These are phyloP conservation scores for Pyrgilauda ruficollis DNA, from an alignment of 2,113 vertebrate genomes.

Conservation along the genomic window DNA sequence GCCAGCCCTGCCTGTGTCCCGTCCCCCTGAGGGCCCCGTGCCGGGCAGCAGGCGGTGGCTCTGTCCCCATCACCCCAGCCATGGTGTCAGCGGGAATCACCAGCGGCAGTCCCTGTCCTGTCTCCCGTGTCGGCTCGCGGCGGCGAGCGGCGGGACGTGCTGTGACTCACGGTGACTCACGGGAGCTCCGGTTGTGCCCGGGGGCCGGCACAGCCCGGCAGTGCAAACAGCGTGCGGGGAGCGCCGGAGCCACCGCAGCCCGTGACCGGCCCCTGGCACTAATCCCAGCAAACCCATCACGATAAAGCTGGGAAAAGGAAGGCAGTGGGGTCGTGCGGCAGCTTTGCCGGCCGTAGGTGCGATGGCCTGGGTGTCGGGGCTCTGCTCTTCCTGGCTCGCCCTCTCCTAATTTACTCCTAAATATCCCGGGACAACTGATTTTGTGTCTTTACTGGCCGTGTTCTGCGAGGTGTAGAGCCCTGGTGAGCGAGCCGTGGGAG, in stretches of 20 bases:
- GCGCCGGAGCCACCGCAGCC: neutral
- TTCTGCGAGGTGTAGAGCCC: neutral
- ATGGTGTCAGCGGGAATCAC: fast-evolving
- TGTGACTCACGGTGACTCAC: neutral
- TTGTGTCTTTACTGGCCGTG: neutral
- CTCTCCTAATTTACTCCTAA: neutral
- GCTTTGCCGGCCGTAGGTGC: neutral
- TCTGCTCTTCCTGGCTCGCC: fast-evolving
- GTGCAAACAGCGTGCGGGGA: neutral
- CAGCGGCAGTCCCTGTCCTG: neutral
- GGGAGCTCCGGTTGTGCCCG: neutral
- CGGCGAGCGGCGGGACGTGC: neutral
- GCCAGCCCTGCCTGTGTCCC: neutral
- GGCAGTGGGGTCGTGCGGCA: fast-evolving
- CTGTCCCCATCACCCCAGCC: neutral
- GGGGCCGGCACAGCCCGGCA: neutral
- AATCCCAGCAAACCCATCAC: fast-evolving
- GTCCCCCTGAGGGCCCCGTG: fast-evolving
- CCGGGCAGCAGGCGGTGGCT: neutral
- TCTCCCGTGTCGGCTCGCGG: fast-evolving
- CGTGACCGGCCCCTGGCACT: fast-evolving
- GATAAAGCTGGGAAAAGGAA: neutral
- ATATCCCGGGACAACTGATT: neutral
- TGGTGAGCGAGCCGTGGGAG: neutral
- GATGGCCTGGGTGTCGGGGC: neutral